Evolutionary conservation across 2,113 vertebrate species (phyloP).

Genomic region (Strix uralensis): DNA sequence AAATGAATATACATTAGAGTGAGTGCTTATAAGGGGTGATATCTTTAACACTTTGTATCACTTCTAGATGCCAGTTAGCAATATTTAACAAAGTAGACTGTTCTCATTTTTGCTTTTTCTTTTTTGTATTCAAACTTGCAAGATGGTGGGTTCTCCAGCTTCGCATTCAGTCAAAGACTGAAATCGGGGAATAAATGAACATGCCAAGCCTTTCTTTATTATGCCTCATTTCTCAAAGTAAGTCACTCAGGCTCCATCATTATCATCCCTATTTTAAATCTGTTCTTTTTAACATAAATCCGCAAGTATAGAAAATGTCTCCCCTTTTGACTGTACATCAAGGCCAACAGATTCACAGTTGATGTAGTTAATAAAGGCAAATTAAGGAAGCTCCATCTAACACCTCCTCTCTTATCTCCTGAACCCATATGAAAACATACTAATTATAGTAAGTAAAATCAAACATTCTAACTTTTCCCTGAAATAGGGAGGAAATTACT

Average conservation of each 20-base stretch:
- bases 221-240: background rate
- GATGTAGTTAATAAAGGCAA: constrained; percentile 1
- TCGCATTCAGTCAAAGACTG: background rate
- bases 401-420: background rate
- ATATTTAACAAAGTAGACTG: background rate
- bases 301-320: background rate
- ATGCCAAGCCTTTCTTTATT: background rate
- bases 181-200: background rate
- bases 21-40: background rate
- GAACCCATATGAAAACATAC: background rate
- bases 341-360: background rate
- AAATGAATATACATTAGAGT: background rate
- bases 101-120: background rate
- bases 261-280: background rate
- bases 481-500: constrained; percentile 20
- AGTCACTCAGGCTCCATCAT: background rate
- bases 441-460: background rate
- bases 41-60: background rate
- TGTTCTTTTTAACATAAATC: background rate
- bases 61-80: background rate
- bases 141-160: background rate
- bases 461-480: background rate
- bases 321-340: background rate
- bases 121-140: background rate
- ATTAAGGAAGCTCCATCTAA: background rate